A percentile compares a stretch with the other conserved stretches of the same genome.
phyloP scores from a whole-genome alignment of 2,888 invertebrate species.

The Pyrrhosoma nymphula region DNA sequence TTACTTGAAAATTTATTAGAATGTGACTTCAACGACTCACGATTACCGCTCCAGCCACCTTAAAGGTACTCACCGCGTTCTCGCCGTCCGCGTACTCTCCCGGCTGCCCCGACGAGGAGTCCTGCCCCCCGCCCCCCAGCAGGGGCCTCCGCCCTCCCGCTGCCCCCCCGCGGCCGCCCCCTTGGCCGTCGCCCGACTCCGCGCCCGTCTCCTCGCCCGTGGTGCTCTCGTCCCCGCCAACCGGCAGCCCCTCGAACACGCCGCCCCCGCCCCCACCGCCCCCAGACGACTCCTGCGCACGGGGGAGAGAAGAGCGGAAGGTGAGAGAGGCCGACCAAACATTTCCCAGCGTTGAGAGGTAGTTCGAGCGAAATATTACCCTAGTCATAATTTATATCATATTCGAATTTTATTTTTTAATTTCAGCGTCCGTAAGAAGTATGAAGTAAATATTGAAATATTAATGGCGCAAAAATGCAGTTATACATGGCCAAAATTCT shows the following conservation, averaged over 20 bases:
- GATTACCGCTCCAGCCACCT: no score
- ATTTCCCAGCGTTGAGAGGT: no score
- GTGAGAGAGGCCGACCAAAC: no score
- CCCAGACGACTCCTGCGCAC: conserved; percentile 82
- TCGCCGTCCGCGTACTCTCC: conserved; percentile 62
- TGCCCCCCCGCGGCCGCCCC: neutral
- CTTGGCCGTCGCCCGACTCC: conserved; percentile 39
- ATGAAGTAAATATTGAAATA: no score
- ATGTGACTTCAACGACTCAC: no score
- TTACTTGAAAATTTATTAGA: no score
- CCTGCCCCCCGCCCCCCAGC: neutral
- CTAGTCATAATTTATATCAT: no score
- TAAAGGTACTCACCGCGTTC: conserved; percentile 46
- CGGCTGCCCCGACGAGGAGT: conserved; percentile 26
- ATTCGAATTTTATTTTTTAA: no score
- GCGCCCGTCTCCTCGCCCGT: conserved; percentile 62
- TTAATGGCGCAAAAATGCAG: no score
- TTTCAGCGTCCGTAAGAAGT: no score
- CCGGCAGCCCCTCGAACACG: conserved; percentile 74
- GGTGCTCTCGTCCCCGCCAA: conserved; percentile 75
- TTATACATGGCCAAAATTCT: no score
- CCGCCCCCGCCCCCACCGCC: conserved; percentile 82
- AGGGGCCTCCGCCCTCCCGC: conserved; percentile 24
- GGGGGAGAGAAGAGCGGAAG: conserved; percentile 80
- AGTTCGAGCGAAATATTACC: no score